A percentile compares a stretch with the other conserved stretches of the same genome.
Evolutionary conservation across 2,797 vertebrate genomes (phyloP).

Genomic region (Cygnus olor): DNA sequence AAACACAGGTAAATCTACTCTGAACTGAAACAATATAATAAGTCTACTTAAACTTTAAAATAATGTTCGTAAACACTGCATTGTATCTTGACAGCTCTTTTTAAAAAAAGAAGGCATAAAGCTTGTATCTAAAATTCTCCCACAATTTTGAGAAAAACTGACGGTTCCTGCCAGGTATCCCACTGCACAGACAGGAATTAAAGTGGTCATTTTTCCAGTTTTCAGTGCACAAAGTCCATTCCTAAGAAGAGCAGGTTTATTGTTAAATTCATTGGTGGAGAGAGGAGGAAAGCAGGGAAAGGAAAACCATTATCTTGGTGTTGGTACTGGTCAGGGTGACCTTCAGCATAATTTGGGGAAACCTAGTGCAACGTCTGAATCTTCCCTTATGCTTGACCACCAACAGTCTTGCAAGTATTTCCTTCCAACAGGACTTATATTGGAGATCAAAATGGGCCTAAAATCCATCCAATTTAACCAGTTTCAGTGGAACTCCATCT

Average conservation of each 20-base stretch:
- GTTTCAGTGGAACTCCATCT: background rate
- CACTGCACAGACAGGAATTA: background rate
- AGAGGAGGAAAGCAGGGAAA: background rate
- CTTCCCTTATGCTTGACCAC: background rate
- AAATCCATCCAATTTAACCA: background rate
- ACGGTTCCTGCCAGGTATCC: background rate
- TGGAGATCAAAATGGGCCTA: background rate
- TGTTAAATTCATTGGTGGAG: background rate
- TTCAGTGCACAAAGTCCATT: background rate
- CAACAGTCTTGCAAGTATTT: background rate
- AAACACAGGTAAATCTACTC: background rate
- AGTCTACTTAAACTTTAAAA: background rate
- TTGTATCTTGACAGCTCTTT: background rate
- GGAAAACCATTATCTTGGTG: background rate
- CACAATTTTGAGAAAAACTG: background rate
- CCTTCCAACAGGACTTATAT: rapidly evolving
- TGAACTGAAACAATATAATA: background rate
- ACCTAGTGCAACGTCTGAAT: background rate
- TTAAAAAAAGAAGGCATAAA: background rate
- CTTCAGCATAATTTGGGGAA: background rate
- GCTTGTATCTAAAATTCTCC: background rate
- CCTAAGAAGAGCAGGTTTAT: background rate
- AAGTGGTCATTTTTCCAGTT: background rate
- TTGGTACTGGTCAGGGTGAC: background rate
- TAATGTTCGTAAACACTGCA: background rate